These are phyloP conservation scores for Bettongia penicillata DNA, from an alignment of 2,113 vertebrate genomes.

Conservation along the genomic window DNA sequence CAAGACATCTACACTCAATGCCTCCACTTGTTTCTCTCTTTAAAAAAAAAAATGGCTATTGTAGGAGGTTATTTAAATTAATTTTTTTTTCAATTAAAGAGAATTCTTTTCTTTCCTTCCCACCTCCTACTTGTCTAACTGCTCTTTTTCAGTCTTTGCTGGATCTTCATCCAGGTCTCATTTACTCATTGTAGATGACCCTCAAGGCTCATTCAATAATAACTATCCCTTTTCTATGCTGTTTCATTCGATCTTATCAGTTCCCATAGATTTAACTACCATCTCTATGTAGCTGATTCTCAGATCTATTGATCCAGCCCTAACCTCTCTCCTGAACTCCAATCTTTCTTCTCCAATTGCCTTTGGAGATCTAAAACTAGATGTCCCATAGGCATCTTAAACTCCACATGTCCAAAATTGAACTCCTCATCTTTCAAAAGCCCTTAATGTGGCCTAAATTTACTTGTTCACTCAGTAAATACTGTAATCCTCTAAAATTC, in stretches of 20 bases:
- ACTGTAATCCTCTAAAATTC: not conserved
- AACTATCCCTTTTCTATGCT: not conserved
- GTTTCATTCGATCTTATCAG: not conserved
- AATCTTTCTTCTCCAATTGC: not conserved
- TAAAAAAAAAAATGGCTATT: not conserved
- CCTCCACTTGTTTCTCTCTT: not conserved
- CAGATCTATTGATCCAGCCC: not conserved
- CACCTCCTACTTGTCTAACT: not conserved
- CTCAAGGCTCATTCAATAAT: not conserved
- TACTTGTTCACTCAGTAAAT: not conserved
- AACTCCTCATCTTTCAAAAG: not conserved
- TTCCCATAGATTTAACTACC: not conserved
- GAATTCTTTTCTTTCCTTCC: not conserved
- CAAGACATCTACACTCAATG: not conserved
- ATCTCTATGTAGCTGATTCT: not conserved
- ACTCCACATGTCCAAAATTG: not conserved
- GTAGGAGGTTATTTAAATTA: not conserved
- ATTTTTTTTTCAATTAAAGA: not conserved
- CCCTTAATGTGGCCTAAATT: not conserved
- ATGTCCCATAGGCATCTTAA: not conserved
- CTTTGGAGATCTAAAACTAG: not conserved
- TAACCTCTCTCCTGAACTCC: not conserved
- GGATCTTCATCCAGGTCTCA: not conserved
- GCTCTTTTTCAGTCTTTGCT: not conserved
- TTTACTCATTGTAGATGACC: not conserved